Evolutionary conservation across 2,113 vertebrate species (phyloP).

Genomic region (Pangasianodon gigas): DNA sequence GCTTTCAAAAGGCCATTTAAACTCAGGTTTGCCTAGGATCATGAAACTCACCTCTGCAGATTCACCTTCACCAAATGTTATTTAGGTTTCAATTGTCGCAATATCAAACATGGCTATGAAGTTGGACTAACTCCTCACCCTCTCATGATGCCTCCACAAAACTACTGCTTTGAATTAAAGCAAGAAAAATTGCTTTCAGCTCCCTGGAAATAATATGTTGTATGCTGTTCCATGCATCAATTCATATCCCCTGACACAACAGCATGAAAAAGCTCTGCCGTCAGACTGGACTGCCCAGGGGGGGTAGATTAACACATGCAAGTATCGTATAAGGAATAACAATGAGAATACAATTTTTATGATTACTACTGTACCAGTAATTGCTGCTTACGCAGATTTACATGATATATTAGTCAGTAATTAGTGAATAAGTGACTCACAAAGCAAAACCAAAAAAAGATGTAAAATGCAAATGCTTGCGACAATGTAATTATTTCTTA

Average conservation of each 20-base stretch:
- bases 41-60: not conserved
- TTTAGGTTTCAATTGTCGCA: not conserved
- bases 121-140: not conserved
- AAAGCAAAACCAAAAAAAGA: constrained; percentile 51
- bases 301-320: constrained; percentile 44
- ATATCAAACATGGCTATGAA: not conserved
- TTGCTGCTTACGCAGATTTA: constrained; percentile 55
- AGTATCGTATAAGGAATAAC: constrained; percentile 44
- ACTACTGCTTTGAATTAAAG: not conserved
- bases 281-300: constrained; percentile 32
- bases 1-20: not conserved
- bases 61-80: not conserved
- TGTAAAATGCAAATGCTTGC: constrained; percentile 57
- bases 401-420: constrained; percentile 49
- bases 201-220: not conserved
- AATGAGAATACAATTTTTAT: constrained; percentile 59
- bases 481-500: constrained; percentile 55
- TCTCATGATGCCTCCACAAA: not conserved
- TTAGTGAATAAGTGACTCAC: constrained; percentile 52
- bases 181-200: not conserved
- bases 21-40: not conserved
- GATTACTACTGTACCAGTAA: constrained; percentile 64
- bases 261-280: constrained; percentile 29
- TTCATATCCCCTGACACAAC: constrained; percentile 1
- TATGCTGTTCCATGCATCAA: not conserved